Evolutionary conservation across 2,797 vertebrate species (phyloP), one percentile per base, ranked within the genome.

Genomic region (Melanotaenia pygmaea): DNA sequence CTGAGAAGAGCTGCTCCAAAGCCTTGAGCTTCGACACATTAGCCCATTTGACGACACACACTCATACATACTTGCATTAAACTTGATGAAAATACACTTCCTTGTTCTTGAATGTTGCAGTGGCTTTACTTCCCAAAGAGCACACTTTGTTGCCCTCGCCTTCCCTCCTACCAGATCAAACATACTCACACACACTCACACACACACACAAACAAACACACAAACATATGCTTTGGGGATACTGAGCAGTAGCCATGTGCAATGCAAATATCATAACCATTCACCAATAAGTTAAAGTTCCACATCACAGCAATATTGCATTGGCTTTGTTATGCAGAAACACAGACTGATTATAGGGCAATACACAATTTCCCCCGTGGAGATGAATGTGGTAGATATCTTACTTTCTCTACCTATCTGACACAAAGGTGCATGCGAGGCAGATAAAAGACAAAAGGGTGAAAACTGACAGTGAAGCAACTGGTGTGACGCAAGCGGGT

Each of bases 41-140:
- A 61, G 62, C 82, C 87, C 81, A 84, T 71, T 40, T 61, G 76
- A 81, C 26, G 64, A 81, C 72, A 86, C 22, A 76, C 69, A 79
- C 60, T 75, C 66, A 69, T 50, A 77, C 74, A 85, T 45, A 76
- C 77, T 81, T 70, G 72, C 64, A 73, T 74, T 77, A 70, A 78
- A 84, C 71, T 82, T 58, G 76, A 70, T 85, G 81, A 89, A 92
- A 86, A 84, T 87, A 84, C 89, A 92, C 86, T 90, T 91, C 78
- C 81, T 84, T 91, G 79, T 91, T 91, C 89, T 90, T 94, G 92
- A 92, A 94, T 91, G 90, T 88, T 80, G 91, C 85, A 83, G 89
- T 91, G 82, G 90, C 91, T 92, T 91, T 90, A 90, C 91, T 93
- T 93, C 82, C 89, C 81, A 90, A 88, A 90, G 86, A 88, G 84